Base-by-base conservation (phyloP, 2,888 invertebrate species). In the Drosophila aldrichi region DNA sequence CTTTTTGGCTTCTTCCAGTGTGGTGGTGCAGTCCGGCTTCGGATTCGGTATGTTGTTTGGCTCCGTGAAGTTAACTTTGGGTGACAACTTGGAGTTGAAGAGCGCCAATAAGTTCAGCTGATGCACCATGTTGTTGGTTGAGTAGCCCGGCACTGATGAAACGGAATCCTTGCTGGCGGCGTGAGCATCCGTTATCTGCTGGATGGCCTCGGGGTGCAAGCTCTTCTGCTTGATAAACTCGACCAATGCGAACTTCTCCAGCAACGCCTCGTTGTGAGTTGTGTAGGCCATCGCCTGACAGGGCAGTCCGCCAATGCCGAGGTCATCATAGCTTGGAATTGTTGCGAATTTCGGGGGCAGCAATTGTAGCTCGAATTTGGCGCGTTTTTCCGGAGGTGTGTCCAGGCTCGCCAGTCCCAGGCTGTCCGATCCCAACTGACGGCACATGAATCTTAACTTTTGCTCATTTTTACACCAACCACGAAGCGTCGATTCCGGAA, bases 381-480 rank as follows among this genome's bases (percentile, higher is more conserved):
- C 77, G 41, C 92, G 90, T 70, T 92, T 92, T 55, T 91, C 91
- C 14, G 91, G 90, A 3, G 92, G 92, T 29, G 78, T 83, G 43
- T 89, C 91, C 14, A 81, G 69, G 12, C 74, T 69, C 16, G 77
- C 25, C 29, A 90, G 63, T 12, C 79, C 81, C 65, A 88, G 69
- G 18, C 95, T 95, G 80, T 96, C 95, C 6, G 96, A 95, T 12
- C 95, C 95, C 65, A 95, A 95, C 83, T 96, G 95, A 14, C 95
- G 94, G 52, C 95, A 95, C 88, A 95, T 95, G 91, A 95, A 94
- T 81, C 95, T 92, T 2, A 95, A 92, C 92, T 97, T 97, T 86
- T 96, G 95, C 91, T 96, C 96, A 90, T 96, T 96, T 92, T 97
- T 97, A 93, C 97, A 97, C 97, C 97, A 97, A 67, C 97, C 97